Evolutionary conservation across 2,797 vertebrate genomes (phyloP).

Genomic region (Darevskia mixta): DNA sequence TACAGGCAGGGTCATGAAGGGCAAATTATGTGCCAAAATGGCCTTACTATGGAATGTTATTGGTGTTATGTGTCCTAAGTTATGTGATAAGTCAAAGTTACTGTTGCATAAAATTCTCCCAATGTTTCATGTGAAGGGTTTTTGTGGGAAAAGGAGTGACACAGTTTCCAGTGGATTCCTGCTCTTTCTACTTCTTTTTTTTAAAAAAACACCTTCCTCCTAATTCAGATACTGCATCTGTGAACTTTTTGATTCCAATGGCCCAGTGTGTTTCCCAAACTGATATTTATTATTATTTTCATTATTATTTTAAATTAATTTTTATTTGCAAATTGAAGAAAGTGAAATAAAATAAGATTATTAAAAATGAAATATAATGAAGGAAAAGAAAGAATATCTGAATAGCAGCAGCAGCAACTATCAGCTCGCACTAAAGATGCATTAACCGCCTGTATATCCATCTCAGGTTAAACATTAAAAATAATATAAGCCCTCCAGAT

Average conservation of each 20-base stretch:
- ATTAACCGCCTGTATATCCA: too few relatives aligned
- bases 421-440: too few relatives aligned
- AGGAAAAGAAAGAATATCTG: too few relatives aligned
- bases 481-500: too few relatives aligned
- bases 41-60: slow-evolving; percentile 58
- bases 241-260: neutral
- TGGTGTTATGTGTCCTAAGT: slow-evolving; percentile 59
- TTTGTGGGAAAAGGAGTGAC: neutral
- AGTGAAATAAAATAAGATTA: too few relatives aligned
- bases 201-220: neutral
- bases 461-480: too few relatives aligned
- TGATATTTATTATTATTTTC: neutral
- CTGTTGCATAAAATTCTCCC: slow-evolving; percentile 63
- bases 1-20: slow-evolving; percentile 66
- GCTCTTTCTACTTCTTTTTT: neutral
- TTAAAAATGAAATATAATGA: too few relatives aligned
- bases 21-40: slow-evolving; percentile 72
- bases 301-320: too few relatives aligned
- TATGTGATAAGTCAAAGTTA: slow-evolving; percentile 69
- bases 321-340: too few relatives aligned
- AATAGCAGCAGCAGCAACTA: too few relatives aligned
- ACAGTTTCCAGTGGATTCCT: slow-evolving; percentile 14
- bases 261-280: neutral
- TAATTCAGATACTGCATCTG: fast-evolving
- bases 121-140: slow-evolving; percentile 43